phyloP scores from a whole-genome alignment of 1,140 invertebrate species.

The Drosophila bocki region DNA sequence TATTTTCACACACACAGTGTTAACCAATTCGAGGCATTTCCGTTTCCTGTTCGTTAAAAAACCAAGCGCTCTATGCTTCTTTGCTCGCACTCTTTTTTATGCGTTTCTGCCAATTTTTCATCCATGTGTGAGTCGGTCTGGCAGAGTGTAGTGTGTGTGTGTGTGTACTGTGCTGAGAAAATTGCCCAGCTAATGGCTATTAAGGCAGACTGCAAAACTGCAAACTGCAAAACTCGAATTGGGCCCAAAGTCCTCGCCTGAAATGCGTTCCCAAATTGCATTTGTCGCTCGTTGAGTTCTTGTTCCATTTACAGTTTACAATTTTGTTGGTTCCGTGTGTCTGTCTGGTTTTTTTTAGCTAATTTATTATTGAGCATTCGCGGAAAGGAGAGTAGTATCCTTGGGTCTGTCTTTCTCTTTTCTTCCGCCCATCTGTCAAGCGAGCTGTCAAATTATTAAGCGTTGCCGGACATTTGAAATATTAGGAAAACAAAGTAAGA shows the following conservation, averaged over 20 bases:
- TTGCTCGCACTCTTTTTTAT: conserved; percentile 39
- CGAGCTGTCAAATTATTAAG: conserved; percentile 78
- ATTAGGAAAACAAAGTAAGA: conserved; percentile 15
- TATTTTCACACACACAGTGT: conserved; percentile 6
- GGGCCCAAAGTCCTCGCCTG: conserved; percentile 25
- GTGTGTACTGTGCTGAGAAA: conserved; percentile 39
- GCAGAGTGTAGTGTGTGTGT: conserved; percentile 3
- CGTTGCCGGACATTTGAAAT: conserved; percentile 73
- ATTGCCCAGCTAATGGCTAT: conserved; percentile 79
- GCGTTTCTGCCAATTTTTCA: conserved; percentile 75
- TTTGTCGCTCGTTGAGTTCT: conserved; percentile 51
- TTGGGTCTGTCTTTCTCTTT: background rate
- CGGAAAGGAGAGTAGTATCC: conserved; percentile 4
- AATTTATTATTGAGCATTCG: conserved; percentile 70
- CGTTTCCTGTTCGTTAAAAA: conserved; percentile 19
- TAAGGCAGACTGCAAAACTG: conserved; percentile 54
- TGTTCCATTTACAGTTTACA: conserved; percentile 63
- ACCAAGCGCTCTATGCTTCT: conserved; percentile 21
- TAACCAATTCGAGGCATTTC: conserved; percentile 15
- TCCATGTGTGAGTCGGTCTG: conserved; percentile 35
- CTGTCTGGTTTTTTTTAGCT: conserved; percentile 52
- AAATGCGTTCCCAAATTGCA: conserved; percentile 62
- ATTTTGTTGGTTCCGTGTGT: conserved; percentile 20
- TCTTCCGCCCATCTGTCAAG: conserved; percentile 66
- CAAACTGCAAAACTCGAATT: conserved; percentile 25